These are phyloP conservation scores for Hirundichthys speculiger DNA, from an alignment of 2,113 vertebrate genomes.

Conservation along the genomic window DNA sequence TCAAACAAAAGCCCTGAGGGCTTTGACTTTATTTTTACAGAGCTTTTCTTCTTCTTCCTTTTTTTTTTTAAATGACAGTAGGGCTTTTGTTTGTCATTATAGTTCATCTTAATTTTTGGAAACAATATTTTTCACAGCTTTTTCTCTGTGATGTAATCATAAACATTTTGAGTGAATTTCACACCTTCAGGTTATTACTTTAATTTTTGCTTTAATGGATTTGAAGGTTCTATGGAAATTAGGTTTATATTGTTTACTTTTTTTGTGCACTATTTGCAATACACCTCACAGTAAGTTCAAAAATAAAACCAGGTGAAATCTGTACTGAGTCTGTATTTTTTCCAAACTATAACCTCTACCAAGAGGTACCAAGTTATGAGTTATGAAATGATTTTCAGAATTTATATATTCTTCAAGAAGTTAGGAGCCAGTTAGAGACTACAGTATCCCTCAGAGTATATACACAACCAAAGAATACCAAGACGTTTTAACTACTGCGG, in stretches of 20 bases:
- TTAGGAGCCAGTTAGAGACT: no score
- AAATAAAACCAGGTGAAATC: slow-evolving; percentile 60
- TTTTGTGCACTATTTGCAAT: slow-evolving; percentile 45
- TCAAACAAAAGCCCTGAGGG: neutral
- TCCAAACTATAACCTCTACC: neutral
- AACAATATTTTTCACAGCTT: slow-evolving; percentile 27
- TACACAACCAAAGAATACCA: no score
- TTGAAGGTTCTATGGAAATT: neutral
- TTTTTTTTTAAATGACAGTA: slow-evolving; percentile 25
- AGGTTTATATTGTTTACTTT: slow-evolving; percentile 31
- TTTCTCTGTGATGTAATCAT: slow-evolving; percentile 22
- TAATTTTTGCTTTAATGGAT: slow-evolving; percentile 21
- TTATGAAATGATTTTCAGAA: no score
- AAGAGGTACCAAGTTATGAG: neutral
- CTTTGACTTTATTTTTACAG: neutral
- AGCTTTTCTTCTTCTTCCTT: slow-evolving; percentile 3
- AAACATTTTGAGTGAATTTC: slow-evolving; percentile 6
- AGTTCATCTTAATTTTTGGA: neutral
- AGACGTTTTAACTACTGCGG: no score
- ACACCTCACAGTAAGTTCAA: slow-evolving; percentile 44
- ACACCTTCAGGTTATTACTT: neutral
- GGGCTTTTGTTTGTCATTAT: slow-evolving; percentile 13
- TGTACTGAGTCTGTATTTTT: neutral
- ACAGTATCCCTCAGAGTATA: no score
- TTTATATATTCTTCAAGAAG: no score